Base-by-base conservation (phyloP, 2,888 invertebrate genomes). In the Caenorhabditis afra region DNA sequence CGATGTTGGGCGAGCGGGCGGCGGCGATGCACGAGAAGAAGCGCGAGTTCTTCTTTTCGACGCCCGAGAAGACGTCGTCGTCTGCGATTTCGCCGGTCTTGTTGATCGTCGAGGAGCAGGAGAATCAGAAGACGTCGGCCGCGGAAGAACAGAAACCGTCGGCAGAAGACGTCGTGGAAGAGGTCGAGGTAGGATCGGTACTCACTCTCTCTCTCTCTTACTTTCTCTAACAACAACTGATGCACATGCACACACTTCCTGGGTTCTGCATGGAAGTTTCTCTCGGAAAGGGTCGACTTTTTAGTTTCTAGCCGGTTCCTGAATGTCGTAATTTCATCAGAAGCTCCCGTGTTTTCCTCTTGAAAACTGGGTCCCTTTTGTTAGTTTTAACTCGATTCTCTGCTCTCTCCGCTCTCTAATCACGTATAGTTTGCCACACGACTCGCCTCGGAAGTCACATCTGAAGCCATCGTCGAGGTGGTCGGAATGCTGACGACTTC, bases 41-140 rank as follows among this genome's bases (percentile, higher is more conserved):
- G 49, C 68, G 74, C 50, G 79, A 79, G 47, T 79, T 79, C 65
- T 79, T 79, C 79, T 79, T 59, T 22, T 68, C 79, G 41, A 79
- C 79, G 41, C 79, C 79, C 5, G 79, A 79, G 68, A 79, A 79
- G 64, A 53, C 70, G 59, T 18, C 65, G 23, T 29, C 62, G n/a
- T 11, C 68, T 2, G 7, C 53, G 16, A 16, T 35, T 37, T 67
- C 67, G n/a, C 10, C 53, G 16, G 22, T 44, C 18, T 62, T 67
- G n/a, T 58, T 39, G 16, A 16, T 53, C 12, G 57, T 16, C 7
- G 64, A 68, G n/a, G 62, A 61, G 45, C 16, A 22, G n/a, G 41
- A 70, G 14, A 39, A n/a, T 14, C 44, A 14, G 22, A 44, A n/a
- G 41, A 41, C 10, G 50, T 50, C 11, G 37, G 57, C n/a, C 39